phyloP scores from a whole-genome alignment of 2,888 invertebrate genomes.

The Charanyca ferruginea region DNA sequence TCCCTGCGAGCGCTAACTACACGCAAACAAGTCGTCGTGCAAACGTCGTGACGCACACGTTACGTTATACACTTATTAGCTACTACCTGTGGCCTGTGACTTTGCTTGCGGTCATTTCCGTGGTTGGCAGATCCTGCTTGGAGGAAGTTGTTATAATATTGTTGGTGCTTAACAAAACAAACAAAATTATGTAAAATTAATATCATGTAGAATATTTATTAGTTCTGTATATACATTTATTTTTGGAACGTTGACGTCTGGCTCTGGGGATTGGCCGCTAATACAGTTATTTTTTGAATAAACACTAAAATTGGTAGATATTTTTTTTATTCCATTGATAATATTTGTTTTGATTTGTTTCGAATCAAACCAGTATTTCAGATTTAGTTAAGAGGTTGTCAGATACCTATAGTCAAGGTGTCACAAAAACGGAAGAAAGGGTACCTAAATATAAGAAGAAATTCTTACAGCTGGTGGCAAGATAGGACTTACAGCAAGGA shows the following conservation, averaged over 20 bases:
- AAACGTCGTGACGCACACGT: slow-evolving; percentile 71
- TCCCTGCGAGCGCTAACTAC: slow-evolving; percentile 69
- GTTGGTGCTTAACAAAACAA: background rate
- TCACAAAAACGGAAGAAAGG: background rate
- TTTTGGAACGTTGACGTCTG: too few species aligned
- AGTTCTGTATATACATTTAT: too few species aligned
- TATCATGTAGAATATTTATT: too few species aligned
- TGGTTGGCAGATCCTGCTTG: slow-evolving; percentile 4
- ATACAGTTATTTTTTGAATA: too few species aligned
- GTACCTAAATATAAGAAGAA: background rate
- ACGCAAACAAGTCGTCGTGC: slow-evolving; percentile 64
- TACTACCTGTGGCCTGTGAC: slow-evolving; percentile 34
- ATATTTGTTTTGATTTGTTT: too few species aligned
- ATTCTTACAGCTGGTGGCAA: background rate
- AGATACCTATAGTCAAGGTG: too few species aligned
- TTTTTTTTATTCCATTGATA: too few species aligned
- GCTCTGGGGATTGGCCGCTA: too few species aligned
- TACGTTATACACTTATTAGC: slow-evolving; percentile 68
- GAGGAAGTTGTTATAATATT: slow-evolving; percentile 1
- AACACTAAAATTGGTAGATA: too few species aligned
- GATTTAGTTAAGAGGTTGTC: background rate
- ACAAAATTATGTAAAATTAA: background rate
- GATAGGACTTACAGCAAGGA: background rate
- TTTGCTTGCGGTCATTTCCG: slow-evolving; percentile 43
- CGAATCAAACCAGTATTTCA: too few species aligned